A percentile compares a stretch with the other conserved stretches of the same genome.
Evolutionary conservation across 2,113 vertebrate species (phyloP).

Genomic region (Tragelaphus imberbis): DNA sequence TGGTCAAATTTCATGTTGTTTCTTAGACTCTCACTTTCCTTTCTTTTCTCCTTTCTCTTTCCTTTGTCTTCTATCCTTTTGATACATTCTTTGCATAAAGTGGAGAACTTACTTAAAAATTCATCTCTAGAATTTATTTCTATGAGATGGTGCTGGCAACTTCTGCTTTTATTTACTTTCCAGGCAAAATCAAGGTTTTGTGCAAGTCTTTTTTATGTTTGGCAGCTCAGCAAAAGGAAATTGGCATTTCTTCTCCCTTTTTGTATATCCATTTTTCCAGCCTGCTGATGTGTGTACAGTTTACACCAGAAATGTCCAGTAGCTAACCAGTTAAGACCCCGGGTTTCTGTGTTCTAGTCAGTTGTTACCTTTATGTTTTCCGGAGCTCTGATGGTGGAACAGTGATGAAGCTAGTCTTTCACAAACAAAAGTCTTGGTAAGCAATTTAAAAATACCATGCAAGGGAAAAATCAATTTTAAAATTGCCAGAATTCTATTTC

Average conservation of each 20-base stretch:
- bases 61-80: not conserved
- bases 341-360: not conserved
- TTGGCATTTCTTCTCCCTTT: not conserved
- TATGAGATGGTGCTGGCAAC: not conserved
- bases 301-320: not conserved
- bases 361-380: not conserved
- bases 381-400: not conserved
- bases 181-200: not conserved
- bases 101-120: not conserved
- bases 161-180: not conserved
- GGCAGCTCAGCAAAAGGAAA: not conserved
- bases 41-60: not conserved
- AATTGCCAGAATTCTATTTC: not conserved
- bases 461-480: not conserved
- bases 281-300: not conserved
- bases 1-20: not conserved
- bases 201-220: not conserved
- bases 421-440: not conserved
- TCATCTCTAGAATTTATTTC: not conserved
- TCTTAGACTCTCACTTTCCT: not conserved
- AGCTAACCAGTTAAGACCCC: not conserved
- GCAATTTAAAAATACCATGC: not conserved
- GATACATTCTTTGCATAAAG: not conserved
- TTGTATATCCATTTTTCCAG: not conserved
- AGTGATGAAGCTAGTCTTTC: not conserved